Evolutionary conservation across 2,888 invertebrate species (phyloP).

Genomic region (Cryptocephalus primarius): DNA sequence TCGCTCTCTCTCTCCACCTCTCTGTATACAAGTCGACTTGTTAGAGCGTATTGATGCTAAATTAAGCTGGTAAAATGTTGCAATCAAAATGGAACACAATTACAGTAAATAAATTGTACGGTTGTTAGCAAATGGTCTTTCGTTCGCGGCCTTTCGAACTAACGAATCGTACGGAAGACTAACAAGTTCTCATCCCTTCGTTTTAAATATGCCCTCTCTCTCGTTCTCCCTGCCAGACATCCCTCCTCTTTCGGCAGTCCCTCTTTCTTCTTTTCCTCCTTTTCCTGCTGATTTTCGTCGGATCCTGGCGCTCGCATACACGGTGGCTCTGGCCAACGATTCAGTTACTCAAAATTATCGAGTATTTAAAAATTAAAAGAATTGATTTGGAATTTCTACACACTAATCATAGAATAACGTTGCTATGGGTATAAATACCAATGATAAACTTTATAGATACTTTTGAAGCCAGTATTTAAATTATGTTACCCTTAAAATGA

Average conservation of each 20-base stretch:
- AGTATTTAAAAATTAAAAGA: background rate
- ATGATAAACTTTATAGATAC: too few species aligned
- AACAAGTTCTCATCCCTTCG: constrained; percentile 24
- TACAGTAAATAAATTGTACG: constrained; percentile 27
- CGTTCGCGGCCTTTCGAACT: constrained; percentile 23
- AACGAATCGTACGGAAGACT: constrained; percentile 27
- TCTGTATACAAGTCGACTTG: constrained; percentile 6
- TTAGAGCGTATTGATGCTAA: constrained; percentile 18
- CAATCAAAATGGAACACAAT: constrained; percentile 26
- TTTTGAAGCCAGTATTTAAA: too few species aligned
- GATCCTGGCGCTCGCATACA: too few species aligned
- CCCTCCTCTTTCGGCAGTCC: background rate
- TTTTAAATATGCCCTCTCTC: constrained; percentile 19
- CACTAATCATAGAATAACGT: too few species aligned
- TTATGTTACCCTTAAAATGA: too few species aligned
- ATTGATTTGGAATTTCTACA: background rate
- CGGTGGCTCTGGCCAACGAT: too few species aligned
- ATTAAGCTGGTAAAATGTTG: constrained; percentile 23
- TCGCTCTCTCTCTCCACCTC: background rate
- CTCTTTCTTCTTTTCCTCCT: constrained; percentile 5
- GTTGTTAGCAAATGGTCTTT: constrained; percentile 27
- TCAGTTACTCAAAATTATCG: too few species aligned
- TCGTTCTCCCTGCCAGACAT: constrained; percentile 3
- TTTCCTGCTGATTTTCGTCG: background rate
- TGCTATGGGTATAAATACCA: too few species aligned